Base-by-base conservation (phyloP, 2,113 vertebrate species). In the Brienomyrus brachyistius region DNA sequence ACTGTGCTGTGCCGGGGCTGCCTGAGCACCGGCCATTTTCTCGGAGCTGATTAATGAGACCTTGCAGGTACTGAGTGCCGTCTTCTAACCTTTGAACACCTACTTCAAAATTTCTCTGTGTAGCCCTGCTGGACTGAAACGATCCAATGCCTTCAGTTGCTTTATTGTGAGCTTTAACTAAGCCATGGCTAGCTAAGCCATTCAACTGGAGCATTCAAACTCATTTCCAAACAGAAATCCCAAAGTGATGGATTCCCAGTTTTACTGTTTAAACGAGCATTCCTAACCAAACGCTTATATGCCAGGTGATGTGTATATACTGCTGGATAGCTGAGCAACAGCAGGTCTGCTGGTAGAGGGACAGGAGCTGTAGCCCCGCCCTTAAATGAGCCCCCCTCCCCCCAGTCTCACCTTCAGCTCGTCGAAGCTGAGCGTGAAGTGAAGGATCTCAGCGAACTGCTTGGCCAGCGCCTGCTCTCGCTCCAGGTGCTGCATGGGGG, bases 381-480 rank as follows among this genome's bases (percentile, higher is more conserved):
- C 62, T 3, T 31, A 70, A 43, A 80, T 15, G 1, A 17, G 35
- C 15, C 35, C 15, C 62, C 51, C 47, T 0, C 0, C n/a, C 45
- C 13, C 27, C 6, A 0, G 15, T 1, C 82, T 94, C 92, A 98
- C 97, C 96, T 98, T 98, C 89, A 98, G 96, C 92, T 98, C 97
- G 0, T 98, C 97, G 1, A 98, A 98, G 93, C 97, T 98, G 95
- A 98, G 97, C 0, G 97, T 98, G 91, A 98, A 98, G 92, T 98
- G 97, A 19, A 98, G 96, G 94, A 98, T 98, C 95, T 98, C 97
- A 0, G 97, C 97, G 0, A 98, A 98, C 96, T 98, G 97, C 92
- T 98, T 98, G 92, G 97, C 97, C 90, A 98, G 93, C 5, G 97
- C 97, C 92, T 98, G 97, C 90, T 98, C 97, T 85, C 97, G 93